These are phyloP conservation scores for Pseudochaenichthys georgianus DNA, from an alignment of 2,797 vertebrate genomes.

Conservation along the genomic window DNA sequence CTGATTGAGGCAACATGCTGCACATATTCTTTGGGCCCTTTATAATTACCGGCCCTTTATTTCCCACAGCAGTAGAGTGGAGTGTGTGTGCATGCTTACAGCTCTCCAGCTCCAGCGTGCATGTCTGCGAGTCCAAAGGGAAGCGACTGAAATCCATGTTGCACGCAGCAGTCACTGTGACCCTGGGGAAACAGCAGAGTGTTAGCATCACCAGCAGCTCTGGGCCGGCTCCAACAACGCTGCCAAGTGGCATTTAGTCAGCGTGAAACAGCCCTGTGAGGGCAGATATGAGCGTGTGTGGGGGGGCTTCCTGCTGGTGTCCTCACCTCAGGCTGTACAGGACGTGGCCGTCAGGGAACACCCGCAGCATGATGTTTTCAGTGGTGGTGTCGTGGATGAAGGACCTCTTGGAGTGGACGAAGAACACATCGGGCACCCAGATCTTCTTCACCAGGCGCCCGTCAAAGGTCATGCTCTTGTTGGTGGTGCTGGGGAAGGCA, in stretches of 20 bases:
- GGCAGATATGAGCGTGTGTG: background rate
- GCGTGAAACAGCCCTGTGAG: background rate
- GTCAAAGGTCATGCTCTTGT: slow-evolving; percentile 97
- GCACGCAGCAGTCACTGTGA: slow-evolving; percentile 96
- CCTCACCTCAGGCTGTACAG: slow-evolving; percentile 94
- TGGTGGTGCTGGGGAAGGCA: slow-evolving; percentile 91
- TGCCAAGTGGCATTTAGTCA: slow-evolving; percentile 17
- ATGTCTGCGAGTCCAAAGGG: slow-evolving; percentile 95
- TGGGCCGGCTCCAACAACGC: background rate
- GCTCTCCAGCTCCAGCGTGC: slow-evolving; percentile 95
- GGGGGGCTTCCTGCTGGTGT: background rate
- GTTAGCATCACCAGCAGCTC: slow-evolving; percentile 23
- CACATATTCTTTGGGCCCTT: slow-evolving; percentile 4
- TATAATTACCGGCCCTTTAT: slow-evolving; percentile 1
- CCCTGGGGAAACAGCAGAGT: slow-evolving; percentile 79
- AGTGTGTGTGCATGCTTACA: slow-evolving; percentile 84
- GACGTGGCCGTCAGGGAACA: slow-evolving; percentile 93
- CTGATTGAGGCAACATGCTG: slow-evolving; percentile 13
- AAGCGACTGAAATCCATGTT: slow-evolving; percentile 98
- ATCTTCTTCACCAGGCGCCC: slow-evolving; percentile 95
- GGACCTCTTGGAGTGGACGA: slow-evolving; percentile 96
- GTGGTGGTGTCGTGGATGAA: slow-evolving; percentile 95
- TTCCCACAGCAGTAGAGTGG: background rate
- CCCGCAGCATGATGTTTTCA: slow-evolving; percentile 95
- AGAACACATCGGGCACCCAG: slow-evolving; percentile 97